These are phyloP conservation scores for Chrysoperla carnea DNA, from an alignment of 1,140 invertebrate species.

Conservation along the genomic window DNA sequence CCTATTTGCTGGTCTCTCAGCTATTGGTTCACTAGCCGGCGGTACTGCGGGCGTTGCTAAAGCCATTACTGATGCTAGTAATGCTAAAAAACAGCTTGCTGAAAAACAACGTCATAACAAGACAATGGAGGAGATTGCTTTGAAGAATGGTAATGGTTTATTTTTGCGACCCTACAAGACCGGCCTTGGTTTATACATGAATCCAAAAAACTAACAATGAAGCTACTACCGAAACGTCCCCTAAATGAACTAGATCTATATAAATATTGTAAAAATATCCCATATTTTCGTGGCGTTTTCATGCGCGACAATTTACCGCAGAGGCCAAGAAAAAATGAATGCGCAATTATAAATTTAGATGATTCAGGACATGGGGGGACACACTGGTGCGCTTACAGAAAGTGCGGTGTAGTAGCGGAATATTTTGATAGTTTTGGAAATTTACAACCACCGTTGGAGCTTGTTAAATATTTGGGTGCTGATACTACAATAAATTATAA, in stretches of 20 bases:
- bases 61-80: conserved; percentile 15
- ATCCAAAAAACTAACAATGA: conserved; percentile 10
- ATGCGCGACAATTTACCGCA: conserved; percentile 14
- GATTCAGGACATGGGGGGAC: conserved; percentile 14
- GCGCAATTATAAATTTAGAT: conserved; percentile 14
- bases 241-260: conserved; percentile 12
- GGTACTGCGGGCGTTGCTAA: conserved; percentile 16
- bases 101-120: conserved; percentile 17
- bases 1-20: conserved; percentile 19
- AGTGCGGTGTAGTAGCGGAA: conserved; percentile 5
- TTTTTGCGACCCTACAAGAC: conserved; percentile 6
- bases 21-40: conserved; percentile 15
- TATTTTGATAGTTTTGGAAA: conserved; percentile 14
- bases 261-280: conserved; percentile 8
- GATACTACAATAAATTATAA: conserved; percentile 4
- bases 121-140: conserved; percentile 15
- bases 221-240: conserved; percentile 8
- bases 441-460: conserved; percentile 12
- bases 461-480: conserved; percentile 11
- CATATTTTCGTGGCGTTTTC: conserved; percentile 18
- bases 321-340: conserved; percentile 9
- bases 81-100: conserved; percentile 12
- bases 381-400: conserved; percentile 17
- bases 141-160: conserved; percentile 13
- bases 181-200: neutral